These are phyloP conservation scores for Arrhamphus sclerolepis DNA, from an alignment of 2,797 vertebrate species.

Conservation along the genomic window DNA sequence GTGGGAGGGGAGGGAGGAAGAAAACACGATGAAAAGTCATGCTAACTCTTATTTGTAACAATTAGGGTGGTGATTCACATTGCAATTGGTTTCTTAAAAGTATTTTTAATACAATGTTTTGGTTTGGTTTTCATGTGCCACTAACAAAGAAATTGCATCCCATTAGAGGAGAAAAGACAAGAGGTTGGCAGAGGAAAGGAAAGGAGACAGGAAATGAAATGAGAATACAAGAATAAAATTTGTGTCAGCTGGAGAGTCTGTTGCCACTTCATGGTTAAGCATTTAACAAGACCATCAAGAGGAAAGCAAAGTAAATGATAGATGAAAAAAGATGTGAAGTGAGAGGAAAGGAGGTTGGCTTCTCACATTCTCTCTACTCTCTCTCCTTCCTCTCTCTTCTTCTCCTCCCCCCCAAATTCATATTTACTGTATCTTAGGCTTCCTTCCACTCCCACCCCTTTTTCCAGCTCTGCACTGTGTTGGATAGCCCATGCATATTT, in stretches of 20 bases:
- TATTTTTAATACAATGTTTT: constrained; percentile 37
- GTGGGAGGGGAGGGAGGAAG: constrained; percentile 44
- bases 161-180: constrained; percentile 21
- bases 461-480: constrained; percentile 34
- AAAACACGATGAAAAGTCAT: constrained; percentile 51
- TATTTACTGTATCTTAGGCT: constrained; percentile 30
- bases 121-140: constrained; percentile 33
- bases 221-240: neutral
- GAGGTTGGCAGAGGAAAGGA: neutral
- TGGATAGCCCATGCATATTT: constrained; percentile 76
- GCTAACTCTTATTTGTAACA: constrained; percentile 60
- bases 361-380: neutral
- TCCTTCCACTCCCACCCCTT: constrained; percentile 33
- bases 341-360: neutral
- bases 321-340: neutral
- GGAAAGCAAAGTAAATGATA: neutral
- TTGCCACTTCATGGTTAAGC: constrained; percentile 7
- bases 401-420: constrained; percentile 18
- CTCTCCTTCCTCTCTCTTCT: neutral
- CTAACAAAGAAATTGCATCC: constrained; percentile 33
- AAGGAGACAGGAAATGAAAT: neutral
- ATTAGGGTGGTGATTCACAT: constrained; percentile 58
- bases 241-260: constrained; percentile 1
- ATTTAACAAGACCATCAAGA: constrained; percentile 6
- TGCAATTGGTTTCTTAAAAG: constrained; percentile 52